Evolutionary conservation across 2,888 invertebrate species (phyloP).

Genomic region (Drosophila gaucha): DNA sequence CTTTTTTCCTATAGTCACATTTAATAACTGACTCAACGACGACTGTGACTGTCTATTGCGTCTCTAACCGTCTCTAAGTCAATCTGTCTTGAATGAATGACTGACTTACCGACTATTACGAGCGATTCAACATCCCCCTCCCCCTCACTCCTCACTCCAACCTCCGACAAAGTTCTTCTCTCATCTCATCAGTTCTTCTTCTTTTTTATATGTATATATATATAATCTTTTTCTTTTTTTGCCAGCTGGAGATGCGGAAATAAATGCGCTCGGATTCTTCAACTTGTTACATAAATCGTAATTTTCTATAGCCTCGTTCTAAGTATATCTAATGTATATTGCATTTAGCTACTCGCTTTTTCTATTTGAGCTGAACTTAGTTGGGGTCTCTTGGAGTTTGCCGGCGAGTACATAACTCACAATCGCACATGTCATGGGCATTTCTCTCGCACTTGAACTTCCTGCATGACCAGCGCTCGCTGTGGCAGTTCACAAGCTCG

Average conservation of each 20-base stretch:
- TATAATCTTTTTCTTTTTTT: constrained; percentile 30
- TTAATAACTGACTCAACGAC: constrained; percentile 63
- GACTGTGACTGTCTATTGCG: constrained; percentile 20
- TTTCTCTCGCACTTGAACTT: constrained; percentile 71
- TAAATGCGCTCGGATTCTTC: constrained; percentile 75
- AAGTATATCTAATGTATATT: constrained; percentile 75
- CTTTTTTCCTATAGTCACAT: constrained; percentile 62
- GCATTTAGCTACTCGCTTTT: constrained; percentile 72
- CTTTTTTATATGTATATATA: constrained; percentile 12
- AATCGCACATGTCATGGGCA: constrained; percentile 56
- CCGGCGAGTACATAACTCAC: constrained; percentile 31
- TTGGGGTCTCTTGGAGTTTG: not conserved
- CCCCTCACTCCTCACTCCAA: not conserved
- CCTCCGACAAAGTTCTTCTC: not conserved
- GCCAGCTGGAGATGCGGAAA: constrained; percentile 68
- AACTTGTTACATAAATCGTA: constrained; percentile 79
- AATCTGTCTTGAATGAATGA: constrained; percentile 63
- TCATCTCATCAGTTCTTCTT: constrained; percentile 13
- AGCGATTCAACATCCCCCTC: constrained; percentile 21
- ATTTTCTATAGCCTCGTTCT: constrained; percentile 77
- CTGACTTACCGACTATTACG: constrained; percentile 62
- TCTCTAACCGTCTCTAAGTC: constrained; percentile 29
- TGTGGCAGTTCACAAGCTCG: constrained; percentile 42
- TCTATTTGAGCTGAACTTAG: constrained; percentile 10
- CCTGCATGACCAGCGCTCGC: constrained; percentile 68